Evolutionary conservation across 2,113 vertebrate genomes (phyloP).

Genomic region (Microcebus griseorufus): DNA sequence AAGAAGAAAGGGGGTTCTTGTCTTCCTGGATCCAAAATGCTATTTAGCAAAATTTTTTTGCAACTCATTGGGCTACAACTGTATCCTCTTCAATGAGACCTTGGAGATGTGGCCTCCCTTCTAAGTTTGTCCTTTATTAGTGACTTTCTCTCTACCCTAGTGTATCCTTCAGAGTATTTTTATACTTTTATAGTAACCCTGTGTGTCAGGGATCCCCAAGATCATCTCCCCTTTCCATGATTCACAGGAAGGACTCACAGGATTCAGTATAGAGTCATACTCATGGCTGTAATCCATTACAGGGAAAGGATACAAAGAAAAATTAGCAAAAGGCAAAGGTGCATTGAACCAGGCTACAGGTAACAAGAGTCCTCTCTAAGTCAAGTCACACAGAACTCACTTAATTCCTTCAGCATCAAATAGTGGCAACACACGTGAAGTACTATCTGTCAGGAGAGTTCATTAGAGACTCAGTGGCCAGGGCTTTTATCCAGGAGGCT

Average conservation of each 20-base stretch:
- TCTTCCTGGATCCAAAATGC: background rate
- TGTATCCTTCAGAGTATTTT: background rate
- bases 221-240: background rate
- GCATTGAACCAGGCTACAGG: background rate
- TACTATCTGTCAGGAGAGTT: background rate
- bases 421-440: background rate
- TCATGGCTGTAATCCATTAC: background rate
- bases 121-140: background rate
- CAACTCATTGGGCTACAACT: background rate
- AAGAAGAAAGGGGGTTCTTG: background rate
- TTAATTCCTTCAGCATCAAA: background rate
- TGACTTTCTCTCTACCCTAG: background rate
- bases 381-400: background rate
- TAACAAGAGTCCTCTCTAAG: background rate
- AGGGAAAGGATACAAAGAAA: background rate
- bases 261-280: background rate
- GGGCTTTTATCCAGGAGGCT: background rate
- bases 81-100: background rate
- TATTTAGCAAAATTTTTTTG: background rate
- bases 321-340: background rate
- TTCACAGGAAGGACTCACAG: background rate
- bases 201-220: background rate
- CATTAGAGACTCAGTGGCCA: background rate
- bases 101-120: background rate
- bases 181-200: background rate